These are phyloP conservation scores for Pipa parva DNA, from an alignment of 2,113 vertebrate genomes.

Conservation along the genomic window DNA sequence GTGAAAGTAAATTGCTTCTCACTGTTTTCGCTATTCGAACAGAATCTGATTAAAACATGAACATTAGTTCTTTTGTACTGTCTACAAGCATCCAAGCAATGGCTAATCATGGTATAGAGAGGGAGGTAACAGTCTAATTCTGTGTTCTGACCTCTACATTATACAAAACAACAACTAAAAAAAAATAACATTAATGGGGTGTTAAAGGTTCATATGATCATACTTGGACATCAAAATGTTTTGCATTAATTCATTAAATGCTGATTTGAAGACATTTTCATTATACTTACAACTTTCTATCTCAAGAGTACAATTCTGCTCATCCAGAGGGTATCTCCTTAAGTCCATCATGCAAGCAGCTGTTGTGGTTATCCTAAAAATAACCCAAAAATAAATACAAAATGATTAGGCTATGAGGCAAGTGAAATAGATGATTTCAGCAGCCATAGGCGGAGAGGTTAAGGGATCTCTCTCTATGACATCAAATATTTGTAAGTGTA, in stretches of 20 bases:
- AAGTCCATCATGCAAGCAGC: conserved; percentile 99
- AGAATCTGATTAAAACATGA: conserved; percentile 47
- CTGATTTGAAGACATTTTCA: not conserved
- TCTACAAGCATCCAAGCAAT: conserved; percentile 43
- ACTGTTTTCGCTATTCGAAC: conserved; percentile 45
- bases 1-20: conserved; percentile 48
- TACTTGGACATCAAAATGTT: not conserved
- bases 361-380: conserved; percentile 92
- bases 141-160: conserved; percentile 17
- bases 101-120: conserved; percentile 46
- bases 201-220: not conserved
- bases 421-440: no score
- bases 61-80: conserved; percentile 36
- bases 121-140: conserved; percentile 16
- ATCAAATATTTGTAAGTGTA: no score
- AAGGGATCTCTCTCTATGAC: no score
- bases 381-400: not conserved
- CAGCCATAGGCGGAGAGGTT: no score
- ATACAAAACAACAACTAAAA: conserved; percentile 12
- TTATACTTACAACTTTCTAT: conserved; percentile 94
- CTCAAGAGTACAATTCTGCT: conserved; percentile 94
- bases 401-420: no score
- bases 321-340: conserved; percentile 88
- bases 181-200: not conserved
- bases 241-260: not conserved